Evolutionary conservation across 2,888 invertebrate species (phyloP).

Genomic region (Tribolium freemani): DNA sequence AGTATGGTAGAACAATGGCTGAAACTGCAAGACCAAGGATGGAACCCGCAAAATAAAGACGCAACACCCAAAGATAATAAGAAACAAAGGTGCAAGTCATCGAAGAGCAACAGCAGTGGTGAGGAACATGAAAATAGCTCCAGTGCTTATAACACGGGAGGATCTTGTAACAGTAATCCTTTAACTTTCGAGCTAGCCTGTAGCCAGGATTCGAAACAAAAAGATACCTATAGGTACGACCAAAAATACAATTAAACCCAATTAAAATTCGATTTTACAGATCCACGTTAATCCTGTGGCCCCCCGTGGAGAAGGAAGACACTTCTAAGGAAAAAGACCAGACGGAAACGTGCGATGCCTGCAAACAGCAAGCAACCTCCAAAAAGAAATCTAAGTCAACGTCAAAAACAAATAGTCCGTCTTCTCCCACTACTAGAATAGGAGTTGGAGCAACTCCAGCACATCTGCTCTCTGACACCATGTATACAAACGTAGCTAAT

Average conservation of each 20-base stretch:
- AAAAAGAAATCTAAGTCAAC: conserved; percentile 59
- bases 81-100: conserved; percentile 56
- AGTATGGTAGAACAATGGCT: conserved; percentile 63
- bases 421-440: conserved; percentile 57
- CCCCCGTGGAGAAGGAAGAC: conserved; percentile 56
- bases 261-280: conserved; percentile 46
- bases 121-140: conserved; percentile 76
- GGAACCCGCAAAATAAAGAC: conserved; percentile 47
- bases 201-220: conserved; percentile 66
- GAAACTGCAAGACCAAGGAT: conserved; percentile 54
- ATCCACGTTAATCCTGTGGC: conserved; percentile 62
- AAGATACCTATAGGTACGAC: conserved; percentile 57
- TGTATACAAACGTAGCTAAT: conserved; percentile 80
- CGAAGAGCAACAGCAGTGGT: conserved; percentile 67
- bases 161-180: conserved; percentile 80
- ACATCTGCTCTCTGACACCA: conserved; percentile 72
- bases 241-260: neutral
- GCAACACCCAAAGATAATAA: conserved; percentile 50
- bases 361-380: conserved; percentile 52
- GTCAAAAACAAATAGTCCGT: conserved; percentile 58
- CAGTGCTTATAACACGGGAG: conserved; percentile 82
- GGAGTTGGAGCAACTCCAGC: conserved; percentile 50
- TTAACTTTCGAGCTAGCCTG: conserved; percentile 71
- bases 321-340: conserved; percentile 51
- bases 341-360: conserved; percentile 56